Conservation (phyloP, 1,140 invertebrate species). For the Zelostemma sp. region DNA sequence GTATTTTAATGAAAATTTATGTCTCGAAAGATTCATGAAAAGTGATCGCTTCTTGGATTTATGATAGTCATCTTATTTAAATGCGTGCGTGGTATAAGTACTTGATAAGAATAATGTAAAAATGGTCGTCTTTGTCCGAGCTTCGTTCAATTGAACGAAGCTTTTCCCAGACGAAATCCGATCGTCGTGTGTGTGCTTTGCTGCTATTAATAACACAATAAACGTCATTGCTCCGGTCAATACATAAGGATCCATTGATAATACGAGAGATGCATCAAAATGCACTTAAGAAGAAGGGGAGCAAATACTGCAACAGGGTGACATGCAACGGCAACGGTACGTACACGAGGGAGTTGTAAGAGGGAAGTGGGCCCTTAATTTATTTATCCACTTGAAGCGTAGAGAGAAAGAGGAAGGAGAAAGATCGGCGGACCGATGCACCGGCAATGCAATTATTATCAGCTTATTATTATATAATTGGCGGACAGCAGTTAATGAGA, state of each 20-base stretch:
- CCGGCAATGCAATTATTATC: slow-evolving; percentile 64
- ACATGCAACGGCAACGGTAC: too few relatives aligned
- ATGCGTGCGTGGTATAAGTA: too few relatives aligned
- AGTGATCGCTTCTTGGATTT: too few relatives aligned
- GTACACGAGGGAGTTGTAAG: slow-evolving; percentile 59
- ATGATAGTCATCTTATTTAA: too few relatives aligned
- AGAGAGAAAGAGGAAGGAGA: slow-evolving; percentile 36
- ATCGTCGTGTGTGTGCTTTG: too few relatives aligned
- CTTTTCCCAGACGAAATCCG: too few relatives aligned
- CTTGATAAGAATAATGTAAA: too few relatives aligned
- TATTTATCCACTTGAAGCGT: slow-evolving; percentile 39
- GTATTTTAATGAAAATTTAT: slow-evolving; percentile 43
- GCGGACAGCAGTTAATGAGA: slow-evolving; percentile 62
- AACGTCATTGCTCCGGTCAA: slow-evolving; percentile 37
- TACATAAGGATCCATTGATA: slow-evolving; percentile 32
- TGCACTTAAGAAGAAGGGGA: slow-evolving; percentile 49
- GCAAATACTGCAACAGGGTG: too few relatives aligned
- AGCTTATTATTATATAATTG: slow-evolving; percentile 68
- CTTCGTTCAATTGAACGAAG: too few relatives aligned
- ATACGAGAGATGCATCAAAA: slow-evolving; percentile 45
- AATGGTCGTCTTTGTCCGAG: too few relatives aligned
- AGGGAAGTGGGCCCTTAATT: slow-evolving; percentile 65
- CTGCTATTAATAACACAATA: slow-evolving; percentile 38
- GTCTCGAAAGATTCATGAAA: slow-evolving; percentile 28
- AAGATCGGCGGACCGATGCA: slow-evolving; percentile 48